A percentile compares a stretch with the other conserved stretches of the same genome.
phyloP scores from a whole-genome alignment of 2,888 invertebrate species.

The Seira ritae region DNA sequence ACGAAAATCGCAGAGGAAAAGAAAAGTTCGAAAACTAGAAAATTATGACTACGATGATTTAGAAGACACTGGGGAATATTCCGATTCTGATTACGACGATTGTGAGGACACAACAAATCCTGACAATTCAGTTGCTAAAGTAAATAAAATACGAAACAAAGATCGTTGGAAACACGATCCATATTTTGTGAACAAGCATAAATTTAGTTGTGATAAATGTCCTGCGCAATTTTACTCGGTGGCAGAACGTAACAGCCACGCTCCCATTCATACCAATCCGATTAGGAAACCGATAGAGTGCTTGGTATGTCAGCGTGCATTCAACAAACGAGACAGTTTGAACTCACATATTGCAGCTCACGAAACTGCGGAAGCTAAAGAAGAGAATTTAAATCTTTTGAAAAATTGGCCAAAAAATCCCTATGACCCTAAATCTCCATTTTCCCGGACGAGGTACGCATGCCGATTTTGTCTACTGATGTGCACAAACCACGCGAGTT shows the following conservation, averaged over 20 bases:
- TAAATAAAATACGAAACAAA: too few species aligned
- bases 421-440: background rate
- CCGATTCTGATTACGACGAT: too few species aligned
- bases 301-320: constrained; percentile 21
- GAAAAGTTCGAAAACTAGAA: too few species aligned
- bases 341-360: constrained; percentile 29
- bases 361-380: constrained; percentile 19
- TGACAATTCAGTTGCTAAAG: too few species aligned
- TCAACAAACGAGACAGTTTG: constrained; percentile 40
- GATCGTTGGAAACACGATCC: background rate
- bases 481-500: constrained; percentile 6
- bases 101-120: too few species aligned
- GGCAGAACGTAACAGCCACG: background rate
- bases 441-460: background rate
- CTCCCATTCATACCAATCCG: constrained; percentile 14
- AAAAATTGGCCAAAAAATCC: background rate
- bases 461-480: constrained; percentile 30
- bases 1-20: too few species aligned
- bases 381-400: constrained; percentile 14
- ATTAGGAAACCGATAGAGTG: constrained; percentile 21
- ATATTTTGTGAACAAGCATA: background rate
- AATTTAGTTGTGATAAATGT: constrained; percentile 24
- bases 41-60: too few species aligned
- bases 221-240: constrained; percentile 14
- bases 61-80: too few species aligned